A percentile compares a stretch with the other conserved stretches of the same genome.
phyloP scores from a whole-genome alignment of 2,797 vertebrate species.

The Artibeus lituratus region DNA sequence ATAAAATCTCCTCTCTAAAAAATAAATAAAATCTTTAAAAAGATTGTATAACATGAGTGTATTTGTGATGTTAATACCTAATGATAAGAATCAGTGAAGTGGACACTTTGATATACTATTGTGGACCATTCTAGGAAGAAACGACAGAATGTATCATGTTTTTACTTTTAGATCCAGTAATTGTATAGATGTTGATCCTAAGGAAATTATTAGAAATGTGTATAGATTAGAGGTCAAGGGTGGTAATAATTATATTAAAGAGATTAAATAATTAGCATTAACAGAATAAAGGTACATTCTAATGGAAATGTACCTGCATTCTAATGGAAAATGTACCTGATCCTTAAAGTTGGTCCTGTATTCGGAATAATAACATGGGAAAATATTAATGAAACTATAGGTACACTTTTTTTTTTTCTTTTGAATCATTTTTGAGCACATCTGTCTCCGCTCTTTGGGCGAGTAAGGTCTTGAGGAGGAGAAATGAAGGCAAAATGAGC shows the following conservation, averaged over 20 bases:
- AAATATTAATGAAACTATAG: background rate
- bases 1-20: no score
- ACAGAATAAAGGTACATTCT: background rate
- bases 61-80: background rate
- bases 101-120: background rate
- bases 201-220: background rate
- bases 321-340: no score
- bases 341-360: background rate
- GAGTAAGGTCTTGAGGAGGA: background rate
- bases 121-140: constrained; percentile 23
- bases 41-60: background rate
- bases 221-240: background rate
- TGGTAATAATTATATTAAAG: background rate
- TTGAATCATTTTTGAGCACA: background rate
- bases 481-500: background rate
- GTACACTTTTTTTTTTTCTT: background rate
- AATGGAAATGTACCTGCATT: constrained; percentile 17
- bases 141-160: background rate
- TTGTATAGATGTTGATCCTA: background rate
- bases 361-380: background rate
- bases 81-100: background rate
- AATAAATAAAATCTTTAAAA: background rate
- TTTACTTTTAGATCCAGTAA: background rate
- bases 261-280: background rate
- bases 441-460: background rate